These are phyloP conservation scores for Cryptus viduatorius DNA, from an alignment of 2,888 invertebrate species.

Conservation along the genomic window DNA sequence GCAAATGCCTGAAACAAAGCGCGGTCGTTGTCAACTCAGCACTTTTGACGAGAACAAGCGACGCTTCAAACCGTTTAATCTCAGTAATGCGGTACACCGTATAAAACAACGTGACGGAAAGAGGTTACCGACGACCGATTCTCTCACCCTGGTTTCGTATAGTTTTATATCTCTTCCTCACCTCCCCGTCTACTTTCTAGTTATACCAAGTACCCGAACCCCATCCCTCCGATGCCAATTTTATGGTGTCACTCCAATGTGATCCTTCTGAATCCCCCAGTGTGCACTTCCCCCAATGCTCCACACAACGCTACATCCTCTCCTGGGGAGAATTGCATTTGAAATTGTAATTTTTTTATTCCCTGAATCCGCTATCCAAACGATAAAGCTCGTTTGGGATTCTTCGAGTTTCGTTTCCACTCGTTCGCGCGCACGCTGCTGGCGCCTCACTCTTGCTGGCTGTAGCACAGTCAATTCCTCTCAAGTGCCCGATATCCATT, in stretches of 20 bases:
- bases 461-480: neutral
- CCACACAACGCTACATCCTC: conserved; percentile 46
- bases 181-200: neutral
- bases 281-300: conserved; percentile 27
- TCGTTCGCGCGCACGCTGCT: conserved; percentile 31
- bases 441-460: too few species aligned
- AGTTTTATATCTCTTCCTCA: conserved; percentile 25
- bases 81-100: conserved; percentile 73
- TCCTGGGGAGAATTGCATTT: conserved; percentile 81
- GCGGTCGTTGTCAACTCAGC: neutral
- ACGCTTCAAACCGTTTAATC: conserved; percentile 78
- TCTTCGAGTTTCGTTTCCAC: conserved; percentile 61
- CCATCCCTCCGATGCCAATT: conserved; percentile 69
- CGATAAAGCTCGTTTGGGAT: conserved; percentile 70
- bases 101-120: conserved; percentile 30
- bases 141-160: conserved; percentile 31
- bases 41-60: neutral
- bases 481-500: conserved; percentile 7
- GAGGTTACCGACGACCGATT: conserved; percentile 42
- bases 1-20: neutral
- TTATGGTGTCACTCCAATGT: conserved; percentile 74
- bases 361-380: conserved; percentile 58
- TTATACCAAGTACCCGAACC: conserved; percentile 23
- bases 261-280: conserved; percentile 46
- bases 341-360: conserved; percentile 82